Conservation (phyloP, 30 jellyfish, hydroid and myxozoan genomes). For the Aurelia aurita complex sp. Pacific region DNA sequence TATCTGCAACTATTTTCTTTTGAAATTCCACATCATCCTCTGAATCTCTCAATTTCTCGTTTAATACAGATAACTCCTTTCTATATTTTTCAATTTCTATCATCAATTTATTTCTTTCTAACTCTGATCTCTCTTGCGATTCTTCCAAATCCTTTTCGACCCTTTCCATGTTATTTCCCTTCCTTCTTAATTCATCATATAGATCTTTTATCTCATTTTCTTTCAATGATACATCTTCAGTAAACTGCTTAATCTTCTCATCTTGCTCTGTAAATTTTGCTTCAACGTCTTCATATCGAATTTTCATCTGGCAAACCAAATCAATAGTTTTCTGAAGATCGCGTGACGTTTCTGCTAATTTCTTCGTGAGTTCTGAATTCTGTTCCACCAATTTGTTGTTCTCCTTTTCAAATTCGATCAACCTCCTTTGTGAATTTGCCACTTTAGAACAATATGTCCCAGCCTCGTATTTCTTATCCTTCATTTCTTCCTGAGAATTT, state of each 20-base stretch:
- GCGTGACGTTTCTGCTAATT: constrained; percentile 3
- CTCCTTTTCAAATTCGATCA: constrained; percentile 12
- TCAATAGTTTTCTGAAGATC: constrained; percentile 31
- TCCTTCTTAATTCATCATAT: neutral
- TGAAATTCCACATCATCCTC: neutral
- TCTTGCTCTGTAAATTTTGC: constrained; percentile 23
- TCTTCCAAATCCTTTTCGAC: neutral
- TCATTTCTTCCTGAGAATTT: constrained; percentile 1
- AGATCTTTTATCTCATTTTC: constrained; percentile 5
- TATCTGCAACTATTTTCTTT: neutral
- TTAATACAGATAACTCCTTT: neutral
- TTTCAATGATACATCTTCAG: neutral
- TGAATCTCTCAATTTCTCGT: neutral
- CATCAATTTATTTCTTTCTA: neutral
- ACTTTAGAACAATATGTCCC: constrained; percentile 1
- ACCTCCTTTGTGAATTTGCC: constrained; percentile 18
- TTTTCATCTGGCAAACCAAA: constrained; percentile 12
- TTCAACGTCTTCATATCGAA: constrained; percentile 36
- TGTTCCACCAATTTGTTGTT: constrained; percentile 6
- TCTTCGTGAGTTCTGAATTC: neutral
- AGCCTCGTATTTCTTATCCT: constrained; percentile 14
- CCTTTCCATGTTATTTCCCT: neutral
- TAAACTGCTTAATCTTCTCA: constrained; percentile 1
- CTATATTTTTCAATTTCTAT: neutral
- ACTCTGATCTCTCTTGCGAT: neutral